Evolutionary conservation across 2,888 invertebrate genomes (phyloP), one percentile per base, ranked within the genome.

Genomic region (Scrobipalpa costella): DNA sequence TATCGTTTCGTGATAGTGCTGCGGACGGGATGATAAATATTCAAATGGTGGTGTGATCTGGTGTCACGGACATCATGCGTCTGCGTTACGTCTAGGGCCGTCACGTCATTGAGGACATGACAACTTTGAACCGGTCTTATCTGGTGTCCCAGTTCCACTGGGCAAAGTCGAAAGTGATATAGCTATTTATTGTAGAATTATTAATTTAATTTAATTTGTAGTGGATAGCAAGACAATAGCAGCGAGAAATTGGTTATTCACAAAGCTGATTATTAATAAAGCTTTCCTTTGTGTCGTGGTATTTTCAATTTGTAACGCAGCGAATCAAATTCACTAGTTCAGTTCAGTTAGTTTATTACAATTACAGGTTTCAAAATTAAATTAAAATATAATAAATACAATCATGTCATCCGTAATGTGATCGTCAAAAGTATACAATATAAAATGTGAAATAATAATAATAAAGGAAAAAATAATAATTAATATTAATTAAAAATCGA

Each of bases 61-160:
- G 11, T 40, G 44, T 15, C 1, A 15, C n/a, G 7, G 44, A 15
- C n/a, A 15, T 3, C n/a, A 44, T 44, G 44, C 65, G 70, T 71
- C 68, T 73, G 66, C 68, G 64, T 66, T 62, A 58, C 67, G 73
- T 75, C 73, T 75, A 76, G 75, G 77, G 74, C 33, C 21, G 44
- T 21, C 44, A 59, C 59, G 47, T 59, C 47, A 59, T 59, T 40
- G 38, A 19, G 19, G 17, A 21, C 36, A 19, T 38, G 19, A 7
- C 19, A 11, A 40, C 57, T 40, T 58, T 19, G 36, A 17, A 36
- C 36, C 17, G 7, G 47, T 17, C 17, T 60, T 17, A 15, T 21
- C 40, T 44, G n/a, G n/a, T 11, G n/a, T n/a, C 40, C 33, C 55
- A 1, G 33, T 21, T 55, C 17, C 33, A n/a, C 13, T 2, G 49